Evolutionary conservation across 2,797 vertebrate genomes (phyloP), one percentile per base, ranked within the genome.

Genomic region (Notamacropus eugenii): DNA sequence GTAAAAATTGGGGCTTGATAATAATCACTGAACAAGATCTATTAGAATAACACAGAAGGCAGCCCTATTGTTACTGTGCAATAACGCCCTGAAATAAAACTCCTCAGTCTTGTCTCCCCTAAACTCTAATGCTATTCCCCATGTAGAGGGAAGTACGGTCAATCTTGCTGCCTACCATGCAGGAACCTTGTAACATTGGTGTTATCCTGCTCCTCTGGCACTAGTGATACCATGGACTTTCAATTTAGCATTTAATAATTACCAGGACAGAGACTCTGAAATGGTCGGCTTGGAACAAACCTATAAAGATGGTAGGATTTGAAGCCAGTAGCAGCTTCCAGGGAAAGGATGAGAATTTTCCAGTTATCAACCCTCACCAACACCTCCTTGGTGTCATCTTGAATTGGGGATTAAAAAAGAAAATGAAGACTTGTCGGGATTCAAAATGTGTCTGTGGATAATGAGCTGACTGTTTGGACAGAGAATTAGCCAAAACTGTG

Each of bases 401-500:
- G 90, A 93, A 93, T 87, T 94, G 46, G 52, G 52, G n/a, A 82
- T 82, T 82, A 46, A 82, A 82, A 74, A 82, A 82, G 8, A 46
- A 82, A 82, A 82, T 82, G 40, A 82, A 82, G 40, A 82, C n/a
- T 27, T 82, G 19, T 24, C 67, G 90, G 46, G 34, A 97, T 97
- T 97, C 90, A 91, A 96, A 94, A 94, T 92, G 54, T n/a, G 90
- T 96, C 58, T 91, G 4, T 58, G 55, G 34, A 92, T 95, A 95
- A 95, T 93, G 50, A 52, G n/a, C 46, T 56, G 62, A 93, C n/a
- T 29, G 90, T 46, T 82, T 46, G 29, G 40, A 46, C 40, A 82
- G n/a, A 82, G 74, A 24, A 46, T 46, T 82, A 82, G 74, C 40
- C 22, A 40, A 82, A 82, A 82, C 40, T 27, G 16, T 82, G 46